Evolutionary conservation across 2,888 invertebrate genomes (phyloP).

Genomic region (Octonoba sinensis): DNA sequence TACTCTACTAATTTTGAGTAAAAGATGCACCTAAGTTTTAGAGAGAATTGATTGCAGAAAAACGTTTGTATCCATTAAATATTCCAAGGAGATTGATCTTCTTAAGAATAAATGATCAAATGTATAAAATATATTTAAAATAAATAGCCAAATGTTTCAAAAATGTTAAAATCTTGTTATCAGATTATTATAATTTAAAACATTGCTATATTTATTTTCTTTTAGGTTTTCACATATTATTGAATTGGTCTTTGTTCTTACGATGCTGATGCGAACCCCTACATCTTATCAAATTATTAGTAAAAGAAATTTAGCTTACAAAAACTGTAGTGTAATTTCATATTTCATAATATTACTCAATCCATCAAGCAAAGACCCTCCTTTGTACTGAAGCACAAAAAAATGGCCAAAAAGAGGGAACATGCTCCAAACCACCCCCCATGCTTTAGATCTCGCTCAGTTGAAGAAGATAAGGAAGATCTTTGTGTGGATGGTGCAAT

Average conservation of each 20-base stretch:
- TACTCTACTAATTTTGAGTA: too few relatives aligned
- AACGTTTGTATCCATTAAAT: too few relatives aligned
- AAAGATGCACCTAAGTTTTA: too few relatives aligned
- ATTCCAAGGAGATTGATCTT: too few relatives aligned
- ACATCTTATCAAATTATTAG: slow-evolving; percentile 4
- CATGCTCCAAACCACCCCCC: slow-evolving; percentile 29
- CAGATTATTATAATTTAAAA: too few relatives aligned
- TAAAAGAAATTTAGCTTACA: slow-evolving; percentile 16
- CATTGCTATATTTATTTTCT: too few relatives aligned
- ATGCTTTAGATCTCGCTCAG: slow-evolving; percentile 59
- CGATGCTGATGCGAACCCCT: slow-evolving; percentile 15
- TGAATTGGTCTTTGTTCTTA: background rate
- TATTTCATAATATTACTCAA: slow-evolving; percentile 6
- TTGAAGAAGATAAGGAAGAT: slow-evolving; percentile 54
- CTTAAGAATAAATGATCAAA: too few relatives aligned
- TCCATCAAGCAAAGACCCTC: slow-evolving; percentile 12
- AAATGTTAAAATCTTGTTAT: too few relatives aligned
- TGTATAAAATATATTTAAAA: too few relatives aligned
- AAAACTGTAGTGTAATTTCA: slow-evolving; percentile 18
- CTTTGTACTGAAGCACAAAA: slow-evolving; percentile 1
- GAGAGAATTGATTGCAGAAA: too few relatives aligned
- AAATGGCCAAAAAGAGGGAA: slow-evolving; percentile 58
- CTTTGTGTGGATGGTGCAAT: slow-evolving; percentile 54
- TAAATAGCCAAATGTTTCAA: too few relatives aligned
- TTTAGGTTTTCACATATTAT: too few relatives aligned